These are phyloP conservation scores for Coenonympha arcania DNA, from an alignment of 2,888 invertebrate genomes.

Conservation along the genomic window DNA sequence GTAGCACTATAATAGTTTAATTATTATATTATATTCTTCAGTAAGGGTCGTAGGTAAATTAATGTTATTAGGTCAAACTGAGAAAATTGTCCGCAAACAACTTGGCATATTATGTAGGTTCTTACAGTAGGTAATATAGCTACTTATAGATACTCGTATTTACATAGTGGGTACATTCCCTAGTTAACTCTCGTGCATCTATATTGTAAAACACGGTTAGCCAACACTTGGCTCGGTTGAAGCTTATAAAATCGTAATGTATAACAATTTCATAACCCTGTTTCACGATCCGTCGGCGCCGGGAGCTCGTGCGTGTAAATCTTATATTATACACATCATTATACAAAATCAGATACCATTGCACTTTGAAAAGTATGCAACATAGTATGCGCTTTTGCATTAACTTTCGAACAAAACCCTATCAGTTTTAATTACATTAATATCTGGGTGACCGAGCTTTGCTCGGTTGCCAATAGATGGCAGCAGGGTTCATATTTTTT, in stretches of 20 bases:
- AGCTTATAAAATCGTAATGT: constrained; percentile 15
- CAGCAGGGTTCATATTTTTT: too few relatives aligned
- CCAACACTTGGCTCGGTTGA: constrained; percentile 4
- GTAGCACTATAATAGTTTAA: too few relatives aligned
- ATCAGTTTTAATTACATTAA: too few relatives aligned
- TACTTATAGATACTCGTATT: not conserved
- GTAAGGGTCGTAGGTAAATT: too few relatives aligned
- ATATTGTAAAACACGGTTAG: constrained; percentile 5
- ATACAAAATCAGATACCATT: constrained; percentile 9
- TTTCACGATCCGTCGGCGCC: constrained; percentile 21
- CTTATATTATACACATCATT: constrained; percentile 17
- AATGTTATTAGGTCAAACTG: too few relatives aligned
- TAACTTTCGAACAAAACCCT: too few relatives aligned
- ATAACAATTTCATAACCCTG: constrained; percentile 19
- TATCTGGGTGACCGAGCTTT: too few relatives aligned
- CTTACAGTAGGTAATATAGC: not conserved
- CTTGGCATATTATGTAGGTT: too few relatives aligned
- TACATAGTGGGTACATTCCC: not conserved
- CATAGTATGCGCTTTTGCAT: too few relatives aligned
- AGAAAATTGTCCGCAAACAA: too few relatives aligned
- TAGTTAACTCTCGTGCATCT: not conserved
- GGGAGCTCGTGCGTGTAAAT: constrained; percentile 29
- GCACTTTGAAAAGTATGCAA: not conserved
- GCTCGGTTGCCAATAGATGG: too few relatives aligned
- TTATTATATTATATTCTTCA: too few relatives aligned